Conservation (phyloP, 2,797 vertebrate species). For the Tapera naevia region DNA sequence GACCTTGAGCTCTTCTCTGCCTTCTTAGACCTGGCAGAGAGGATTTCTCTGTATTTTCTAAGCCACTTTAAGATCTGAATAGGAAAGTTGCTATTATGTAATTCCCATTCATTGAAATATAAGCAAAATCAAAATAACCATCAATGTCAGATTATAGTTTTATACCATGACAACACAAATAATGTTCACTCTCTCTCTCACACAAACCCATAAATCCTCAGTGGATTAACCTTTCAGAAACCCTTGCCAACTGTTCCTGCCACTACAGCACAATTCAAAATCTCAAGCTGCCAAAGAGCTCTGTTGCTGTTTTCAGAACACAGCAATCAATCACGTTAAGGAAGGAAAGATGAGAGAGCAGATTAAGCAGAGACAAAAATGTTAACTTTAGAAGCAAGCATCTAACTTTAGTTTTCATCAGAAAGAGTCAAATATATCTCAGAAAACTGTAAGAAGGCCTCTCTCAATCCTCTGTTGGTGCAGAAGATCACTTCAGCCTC, state of each 20-base stretch:
- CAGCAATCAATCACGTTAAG: slow-evolving; percentile 58
- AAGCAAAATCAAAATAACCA: slow-evolving; percentile 67
- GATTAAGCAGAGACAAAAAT: slow-evolving; percentile 43
- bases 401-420: neutral
- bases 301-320: slow-evolving; percentile 55
- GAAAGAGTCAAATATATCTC: neutral
- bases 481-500: neutral
- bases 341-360: slow-evolving; percentile 53
- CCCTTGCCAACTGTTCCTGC: slow-evolving; percentile 60
- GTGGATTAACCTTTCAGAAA: slow-evolving; percentile 66
- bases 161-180: slow-evolving; percentile 54
- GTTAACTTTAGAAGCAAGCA: slow-evolving; percentile 13
- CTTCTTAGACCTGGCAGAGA: neutral
- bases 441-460: neutral
- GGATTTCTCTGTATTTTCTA: neutral
- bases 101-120: slow-evolving; percentile 43
- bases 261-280: slow-evolving; percentile 65
- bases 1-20: neutral
- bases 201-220: slow-evolving; percentile 60
- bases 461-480: neutral
- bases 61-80: neutral
- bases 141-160: slow-evolving; percentile 64
- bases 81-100: slow-evolving; percentile 13
- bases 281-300: slow-evolving; percentile 60
- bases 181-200: slow-evolving; percentile 47